phyloP scores from a whole-genome alignment of 2,888 invertebrate species.

The Pyrrhosoma nymphula region DNA sequence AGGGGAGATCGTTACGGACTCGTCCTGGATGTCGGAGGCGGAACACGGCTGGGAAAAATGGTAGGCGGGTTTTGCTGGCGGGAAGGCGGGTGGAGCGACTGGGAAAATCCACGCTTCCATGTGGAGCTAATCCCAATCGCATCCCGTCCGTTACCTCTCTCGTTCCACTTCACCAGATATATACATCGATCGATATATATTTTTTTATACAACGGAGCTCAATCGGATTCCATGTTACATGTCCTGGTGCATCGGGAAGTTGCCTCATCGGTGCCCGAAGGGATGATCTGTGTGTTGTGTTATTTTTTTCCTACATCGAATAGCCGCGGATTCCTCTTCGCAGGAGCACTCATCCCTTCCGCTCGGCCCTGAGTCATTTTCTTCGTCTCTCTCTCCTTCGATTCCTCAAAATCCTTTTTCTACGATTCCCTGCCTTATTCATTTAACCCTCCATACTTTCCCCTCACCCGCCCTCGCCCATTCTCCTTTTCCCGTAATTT shows the following conservation, averaged over 20 bases:
- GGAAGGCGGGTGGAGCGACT: neutral
- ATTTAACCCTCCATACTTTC: neutral
- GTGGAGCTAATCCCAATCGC: conserved; percentile 9
- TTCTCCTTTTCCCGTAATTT: conserved; percentile 31
- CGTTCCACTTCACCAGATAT: neutral
- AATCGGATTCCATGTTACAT: neutral
- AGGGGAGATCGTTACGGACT: too few relatives aligned
- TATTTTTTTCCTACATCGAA: neutral
- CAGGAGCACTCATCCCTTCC: neutral
- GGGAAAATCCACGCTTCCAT: neutral
- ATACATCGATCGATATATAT: neutral
- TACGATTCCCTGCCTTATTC: neutral
- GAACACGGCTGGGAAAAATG: neutral
- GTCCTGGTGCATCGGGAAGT: conserved; percentile 14
- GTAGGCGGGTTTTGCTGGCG: neutral
- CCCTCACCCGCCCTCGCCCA: neutral
- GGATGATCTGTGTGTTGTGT: neutral
- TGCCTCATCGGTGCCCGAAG: neutral
- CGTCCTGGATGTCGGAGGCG: too few relatives aligned
- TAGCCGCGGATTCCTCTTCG: neutral
- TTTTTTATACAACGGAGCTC: neutral
- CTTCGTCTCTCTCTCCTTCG: neutral
- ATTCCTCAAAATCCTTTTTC: neutral
- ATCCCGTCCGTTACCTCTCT: neutral
- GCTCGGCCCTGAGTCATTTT: neutral